Base-by-base conservation (phyloP, 2,797 vertebrate species). In the Fratercula arctica region DNA sequence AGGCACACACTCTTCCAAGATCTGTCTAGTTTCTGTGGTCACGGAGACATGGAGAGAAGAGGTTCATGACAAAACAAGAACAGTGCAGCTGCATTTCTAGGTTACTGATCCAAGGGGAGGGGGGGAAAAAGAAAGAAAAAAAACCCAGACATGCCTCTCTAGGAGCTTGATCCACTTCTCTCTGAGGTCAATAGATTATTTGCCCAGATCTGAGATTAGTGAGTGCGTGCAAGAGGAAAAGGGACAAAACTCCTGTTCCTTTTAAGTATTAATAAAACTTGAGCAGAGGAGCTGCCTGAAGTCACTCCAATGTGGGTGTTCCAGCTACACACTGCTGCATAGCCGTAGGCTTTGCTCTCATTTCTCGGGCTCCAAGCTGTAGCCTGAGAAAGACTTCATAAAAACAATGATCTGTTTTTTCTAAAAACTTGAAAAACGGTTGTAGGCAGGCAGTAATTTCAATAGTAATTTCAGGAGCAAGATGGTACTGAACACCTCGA, bases 381-480 rank as follows among this genome's bases (percentile, higher is more conserved):
- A 97, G 97, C 88, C 96, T 95, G 94, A 97, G 92, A 91, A 85
- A 96, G 68, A 83, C 95, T 97, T 97, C 94, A 86, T 92, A 95
- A 97, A 98, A 98, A 97, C 97, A 97, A 96, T 94, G 90, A 96
- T 80, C 97, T 97, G 96, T 37, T 97, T 98, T 97, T 97, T 97
- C 97, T 97, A 96, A 97, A 98, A 97, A 94, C 96, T 97, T 97
- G 95, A 97, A 96, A 96, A 98, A 97, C 96, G 94, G 97, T 97
- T 97, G 98, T 98, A 98, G 97, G 98, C 97, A 98, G 98, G 85
- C 77, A 83, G 97, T 72, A 91, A 96, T 54, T 86, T 91, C 90
- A 93, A 61, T 5, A 98, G 97, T 98, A 98, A 98, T 98, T 97
- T 98, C 97, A 97, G 95, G 96, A 98, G 97, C 94, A 92, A 98